phyloP scores from a whole-genome alignment of 2,888 invertebrate species.

The Drosophila borborema region DNA sequence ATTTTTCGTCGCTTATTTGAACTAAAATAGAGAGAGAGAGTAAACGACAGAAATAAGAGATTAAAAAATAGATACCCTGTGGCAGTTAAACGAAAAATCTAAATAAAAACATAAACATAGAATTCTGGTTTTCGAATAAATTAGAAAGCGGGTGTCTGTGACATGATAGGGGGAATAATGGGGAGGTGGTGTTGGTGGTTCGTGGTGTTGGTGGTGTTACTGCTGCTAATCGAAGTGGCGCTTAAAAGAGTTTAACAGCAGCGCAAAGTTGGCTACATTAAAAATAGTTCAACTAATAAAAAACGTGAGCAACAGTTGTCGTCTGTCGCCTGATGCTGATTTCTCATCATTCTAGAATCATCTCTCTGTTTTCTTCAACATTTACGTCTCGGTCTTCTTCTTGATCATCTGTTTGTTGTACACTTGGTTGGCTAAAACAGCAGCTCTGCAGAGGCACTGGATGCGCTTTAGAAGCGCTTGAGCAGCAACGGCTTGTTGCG shows the following conservation, averaged over 20 bases:
- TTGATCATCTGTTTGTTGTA: background rate
- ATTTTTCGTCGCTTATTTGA: constrained; percentile 47
- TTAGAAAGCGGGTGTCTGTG: constrained; percentile 49
- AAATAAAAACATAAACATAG: constrained; percentile 16
- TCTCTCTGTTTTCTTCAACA: constrained; percentile 18
- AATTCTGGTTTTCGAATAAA: constrained; percentile 48
- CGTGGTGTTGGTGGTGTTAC: constrained; percentile 24
- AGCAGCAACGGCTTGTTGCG: constrained; percentile 78
- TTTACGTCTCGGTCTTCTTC: background rate
- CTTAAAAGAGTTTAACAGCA: constrained; percentile 40
- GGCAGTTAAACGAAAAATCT: constrained; percentile 38
- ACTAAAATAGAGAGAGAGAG: constrained; percentile 39
- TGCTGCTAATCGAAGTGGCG: constrained; percentile 8
- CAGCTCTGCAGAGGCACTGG: background rate
- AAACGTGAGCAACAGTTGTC: constrained; percentile 40
- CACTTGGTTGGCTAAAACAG: background rate
- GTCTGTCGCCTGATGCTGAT: constrained; percentile 36
- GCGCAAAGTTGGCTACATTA: constrained; percentile 67
- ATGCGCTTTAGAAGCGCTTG: constrained; percentile 65
- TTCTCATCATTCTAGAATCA: constrained; percentile 22
- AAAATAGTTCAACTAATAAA: constrained; percentile 66
- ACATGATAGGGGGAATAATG: constrained; percentile 20
- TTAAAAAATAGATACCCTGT: constrained; percentile 26
- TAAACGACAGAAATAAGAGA: constrained; percentile 4
- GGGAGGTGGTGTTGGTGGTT: constrained; percentile 19